Percentiles rank a stretch among this genome's conserved stretches.
Conservation (phyloP, 2,888 invertebrate species). For the Myopa tessellatipennis region DNA sequence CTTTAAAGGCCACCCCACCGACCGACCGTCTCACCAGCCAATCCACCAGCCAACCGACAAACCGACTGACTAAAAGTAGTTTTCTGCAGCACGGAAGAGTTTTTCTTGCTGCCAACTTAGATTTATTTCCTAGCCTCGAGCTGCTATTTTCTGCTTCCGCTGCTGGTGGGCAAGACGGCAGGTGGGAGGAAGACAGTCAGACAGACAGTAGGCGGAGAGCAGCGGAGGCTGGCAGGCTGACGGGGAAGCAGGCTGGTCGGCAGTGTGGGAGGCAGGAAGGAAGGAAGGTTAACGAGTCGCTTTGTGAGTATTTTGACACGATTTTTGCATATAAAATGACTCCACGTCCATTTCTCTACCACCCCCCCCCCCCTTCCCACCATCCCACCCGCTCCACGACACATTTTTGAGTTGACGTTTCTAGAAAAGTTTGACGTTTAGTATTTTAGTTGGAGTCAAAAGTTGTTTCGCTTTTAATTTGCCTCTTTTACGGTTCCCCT, state of each 20-base stretch:
- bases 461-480: slow-evolving; percentile 9
- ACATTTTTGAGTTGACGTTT: not conserved
- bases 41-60: not conserved
- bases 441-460: slow-evolving; percentile 5
- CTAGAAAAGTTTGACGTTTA: slow-evolving; percentile 6
- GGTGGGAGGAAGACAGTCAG: too few species aligned
- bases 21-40: not conserved
- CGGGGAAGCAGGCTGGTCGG: not conserved
- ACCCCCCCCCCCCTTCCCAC: too few species aligned
- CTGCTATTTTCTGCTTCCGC: not conserved
- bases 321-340: too few species aligned
- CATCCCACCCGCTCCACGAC: not conserved
- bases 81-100: not conserved
- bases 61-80: not conserved
- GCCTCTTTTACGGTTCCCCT: not conserved
- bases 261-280: not conserved
- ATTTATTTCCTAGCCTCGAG: not conserved
- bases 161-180: too few species aligned
- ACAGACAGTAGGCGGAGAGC: not conserved
- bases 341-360: too few species aligned
- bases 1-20: not conserved
- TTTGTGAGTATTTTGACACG: too few species aligned
- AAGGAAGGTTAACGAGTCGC: not conserved
- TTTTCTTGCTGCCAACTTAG: not conserved
- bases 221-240: not conserved